phyloP scores from a whole-genome alignment of 2,797 vertebrate genomes.

The Toxotes lorentzi region DNA sequence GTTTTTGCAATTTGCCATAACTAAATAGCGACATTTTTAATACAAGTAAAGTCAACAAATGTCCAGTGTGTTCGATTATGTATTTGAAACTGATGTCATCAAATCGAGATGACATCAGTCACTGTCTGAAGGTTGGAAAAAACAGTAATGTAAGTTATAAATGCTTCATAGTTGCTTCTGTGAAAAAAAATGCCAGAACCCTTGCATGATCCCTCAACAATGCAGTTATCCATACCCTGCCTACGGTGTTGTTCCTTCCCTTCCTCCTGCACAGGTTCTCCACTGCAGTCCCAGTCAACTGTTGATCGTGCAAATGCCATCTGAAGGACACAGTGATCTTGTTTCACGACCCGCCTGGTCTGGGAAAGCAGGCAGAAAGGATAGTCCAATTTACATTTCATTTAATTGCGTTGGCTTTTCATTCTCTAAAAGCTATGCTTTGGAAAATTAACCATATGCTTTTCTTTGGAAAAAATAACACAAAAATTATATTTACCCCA shows the following conservation, averaged over 20 bases:
- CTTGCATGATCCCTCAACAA: slow-evolving; percentile 6
- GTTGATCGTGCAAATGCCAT: slow-evolving; percentile 63
- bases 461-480: slow-evolving; percentile 7
- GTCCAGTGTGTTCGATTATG: not conserved
- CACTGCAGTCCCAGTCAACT: slow-evolving; percentile 50
- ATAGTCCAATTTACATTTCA: slow-evolving; percentile 32
- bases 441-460: not conserved
- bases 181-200: not conserved
- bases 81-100: not conserved
- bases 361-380: not conserved
- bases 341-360: slow-evolving; percentile 45
- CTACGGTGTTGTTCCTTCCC: slow-evolving; percentile 9
- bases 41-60: not conserved
- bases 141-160: not conserved
- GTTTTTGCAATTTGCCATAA: not conserved
- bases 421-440: slow-evolving; percentile 24
- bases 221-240: slow-evolving; percentile 15
- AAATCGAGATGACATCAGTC: not conserved
- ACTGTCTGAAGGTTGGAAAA: too few relatives aligned
- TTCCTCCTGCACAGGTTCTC: slow-evolving; percentile 21
- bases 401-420: slow-evolving; percentile 23
- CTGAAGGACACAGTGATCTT: slow-evolving; percentile 62
- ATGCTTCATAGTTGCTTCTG: not conserved
- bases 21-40: not conserved
- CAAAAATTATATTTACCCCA: slow-evolving; percentile 12